Evolutionary conservation across 92 coral and sea anemone species (phyloP).

Genomic region (Zoanthus solanderi): DNA sequence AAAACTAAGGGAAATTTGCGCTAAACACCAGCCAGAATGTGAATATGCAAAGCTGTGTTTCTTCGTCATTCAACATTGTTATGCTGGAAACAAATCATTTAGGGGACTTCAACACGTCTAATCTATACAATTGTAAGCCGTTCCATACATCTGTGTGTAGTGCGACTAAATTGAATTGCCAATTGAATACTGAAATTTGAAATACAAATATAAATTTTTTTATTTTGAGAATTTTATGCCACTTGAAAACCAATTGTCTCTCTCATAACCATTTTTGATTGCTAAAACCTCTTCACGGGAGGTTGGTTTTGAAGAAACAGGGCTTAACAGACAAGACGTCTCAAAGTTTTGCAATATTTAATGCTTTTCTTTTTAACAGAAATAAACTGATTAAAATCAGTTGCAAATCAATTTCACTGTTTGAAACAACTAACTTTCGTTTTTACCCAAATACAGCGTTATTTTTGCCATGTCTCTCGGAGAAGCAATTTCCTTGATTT

Average conservation of each 20-base stretch:
- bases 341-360: neutral
- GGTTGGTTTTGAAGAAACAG: constrained; percentile 13
- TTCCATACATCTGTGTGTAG: neutral
- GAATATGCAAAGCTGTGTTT: constrained; percentile 30
- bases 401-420: no score
- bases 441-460: no score
- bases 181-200: neutral
- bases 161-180: neutral
- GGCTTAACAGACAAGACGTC: neutral
- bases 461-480: neutral
- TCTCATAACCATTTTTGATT: neutral
- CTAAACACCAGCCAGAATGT: constrained; percentile 34
- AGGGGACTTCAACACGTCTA: neutral
- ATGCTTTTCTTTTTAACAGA: neutral
- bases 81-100: neutral
- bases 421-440: no score
- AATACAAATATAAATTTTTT: neutral
- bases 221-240: neutral
- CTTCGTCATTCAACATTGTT: constrained; percentile 11
- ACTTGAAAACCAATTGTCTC: constrained; percentile 24
- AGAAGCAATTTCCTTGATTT: neutral
- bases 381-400: no score
- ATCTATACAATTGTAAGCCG: constrained; percentile 2
- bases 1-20: neutral
- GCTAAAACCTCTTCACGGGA: constrained; percentile 16